phyloP scores from a whole-genome alignment of 2,797 vertebrate species.

The Ptychobarbus kaznakovi region DNA sequence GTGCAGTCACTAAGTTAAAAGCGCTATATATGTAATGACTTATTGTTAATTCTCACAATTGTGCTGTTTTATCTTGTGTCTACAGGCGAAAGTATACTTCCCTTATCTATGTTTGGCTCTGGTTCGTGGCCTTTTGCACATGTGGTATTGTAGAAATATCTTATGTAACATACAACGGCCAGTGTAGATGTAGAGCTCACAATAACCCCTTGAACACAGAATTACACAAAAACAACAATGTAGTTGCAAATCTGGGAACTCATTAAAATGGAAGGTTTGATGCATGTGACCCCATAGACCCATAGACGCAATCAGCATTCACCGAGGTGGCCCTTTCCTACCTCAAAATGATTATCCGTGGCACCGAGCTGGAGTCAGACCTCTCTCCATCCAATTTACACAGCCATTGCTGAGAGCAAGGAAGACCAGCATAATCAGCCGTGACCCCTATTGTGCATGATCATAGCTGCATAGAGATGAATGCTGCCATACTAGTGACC shows the following conservation, averaged over 20 bases:
- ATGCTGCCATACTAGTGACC: conserved; percentile 41
- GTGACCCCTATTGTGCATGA: conserved; percentile 47
- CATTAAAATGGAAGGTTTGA: conserved; percentile 50
- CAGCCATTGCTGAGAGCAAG: conserved; percentile 19
- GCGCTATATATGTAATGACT: too few relatives aligned
- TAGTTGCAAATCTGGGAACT: conserved; percentile 12
- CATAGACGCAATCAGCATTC: conserved; percentile 16
- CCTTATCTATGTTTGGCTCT: background rate
- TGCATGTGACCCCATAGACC: conserved; percentile 31
- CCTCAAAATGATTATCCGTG: conserved; percentile 28
- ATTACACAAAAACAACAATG: background rate
- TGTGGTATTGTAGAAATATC: background rate
- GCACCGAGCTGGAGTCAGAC: conserved; percentile 23
- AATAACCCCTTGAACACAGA: background rate
- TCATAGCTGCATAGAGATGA: conserved; percentile 38
- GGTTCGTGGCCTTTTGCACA: too few relatives aligned
- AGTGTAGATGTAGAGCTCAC: background rate
- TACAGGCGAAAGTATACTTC: background rate
- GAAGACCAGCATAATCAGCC: conserved; percentile 53
- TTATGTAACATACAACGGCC: background rate
- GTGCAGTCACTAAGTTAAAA: too few relatives aligned
- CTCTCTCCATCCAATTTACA: conserved; percentile 44
- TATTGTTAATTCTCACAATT: background rate
- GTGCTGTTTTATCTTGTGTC: background rate
- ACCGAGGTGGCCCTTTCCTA: conserved; percentile 11